Evolutionary conservation across 2,113 vertebrate genomes (phyloP).

Genomic region (Hyaena hyaena): DNA sequence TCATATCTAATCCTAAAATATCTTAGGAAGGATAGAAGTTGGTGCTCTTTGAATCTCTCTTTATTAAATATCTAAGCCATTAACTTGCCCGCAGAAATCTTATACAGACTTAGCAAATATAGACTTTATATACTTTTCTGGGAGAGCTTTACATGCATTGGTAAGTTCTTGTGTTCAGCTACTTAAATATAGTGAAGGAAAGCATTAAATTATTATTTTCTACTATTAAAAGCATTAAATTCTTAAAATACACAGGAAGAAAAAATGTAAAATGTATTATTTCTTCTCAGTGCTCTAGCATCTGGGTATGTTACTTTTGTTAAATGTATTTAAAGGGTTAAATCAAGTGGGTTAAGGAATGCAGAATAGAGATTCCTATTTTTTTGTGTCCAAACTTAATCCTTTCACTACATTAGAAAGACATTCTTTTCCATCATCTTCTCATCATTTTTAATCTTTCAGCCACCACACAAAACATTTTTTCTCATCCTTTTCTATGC

Average conservation of each 20-base stretch:
- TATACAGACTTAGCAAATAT: neutral
- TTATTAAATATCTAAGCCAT: constrained; percentile 52
- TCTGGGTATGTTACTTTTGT: neutral
- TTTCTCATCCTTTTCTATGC: neutral
- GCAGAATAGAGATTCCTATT: neutral
- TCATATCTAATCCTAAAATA: constrained; percentile 54
- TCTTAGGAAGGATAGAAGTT: neutral
- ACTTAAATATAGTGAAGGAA: neutral
- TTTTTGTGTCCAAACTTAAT: neutral
- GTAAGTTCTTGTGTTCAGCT: neutral
- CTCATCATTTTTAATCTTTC: neutral
- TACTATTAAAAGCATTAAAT: neutral
- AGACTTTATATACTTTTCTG: neutral
- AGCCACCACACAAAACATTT: neutral
- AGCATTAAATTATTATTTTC: neutral
- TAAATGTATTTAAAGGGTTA: neutral
- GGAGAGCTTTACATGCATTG: neutral
- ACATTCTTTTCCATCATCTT: neutral
- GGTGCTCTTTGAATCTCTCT: neutral
- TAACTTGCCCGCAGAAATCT: neutral
- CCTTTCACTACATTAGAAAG: neutral
- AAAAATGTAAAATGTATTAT: neutral
- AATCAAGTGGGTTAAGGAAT: neutral
- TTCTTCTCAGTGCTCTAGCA: neutral
- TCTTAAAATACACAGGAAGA: neutral